Conservation (phyloP, 2,888 invertebrate genomes). For the Leucophenga montana region DNA sequence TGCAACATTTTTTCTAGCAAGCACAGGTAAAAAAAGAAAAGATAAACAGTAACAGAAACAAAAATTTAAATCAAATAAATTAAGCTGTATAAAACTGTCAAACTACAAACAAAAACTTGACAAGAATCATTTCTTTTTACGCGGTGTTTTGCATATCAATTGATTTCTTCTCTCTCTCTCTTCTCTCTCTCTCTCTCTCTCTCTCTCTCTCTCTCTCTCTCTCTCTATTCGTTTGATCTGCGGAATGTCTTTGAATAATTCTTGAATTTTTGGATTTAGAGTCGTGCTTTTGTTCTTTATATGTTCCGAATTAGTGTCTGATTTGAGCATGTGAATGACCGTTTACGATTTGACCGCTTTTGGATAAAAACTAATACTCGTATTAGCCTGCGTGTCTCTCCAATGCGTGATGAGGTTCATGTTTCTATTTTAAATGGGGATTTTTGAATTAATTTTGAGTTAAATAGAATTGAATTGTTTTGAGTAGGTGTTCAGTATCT, state of each 20-base stretch:
- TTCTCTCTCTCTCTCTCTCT: neutral
- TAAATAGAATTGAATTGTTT: too few species aligned
- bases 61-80: too few species aligned
- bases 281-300: too few species aligned
- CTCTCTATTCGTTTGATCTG: neutral
- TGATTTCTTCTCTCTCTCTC: conserved; percentile 41
- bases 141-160: conserved; percentile 45
- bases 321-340: conserved; percentile 7
- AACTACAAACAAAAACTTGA: neutral
- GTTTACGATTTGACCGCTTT: neutral
- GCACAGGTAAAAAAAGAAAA: too few species aligned
- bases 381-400: too few species aligned
- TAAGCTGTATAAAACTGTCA: neutral
- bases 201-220: neutral
- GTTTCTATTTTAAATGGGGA: too few species aligned
- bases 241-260: neutral
- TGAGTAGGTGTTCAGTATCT: neutral
- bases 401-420: too few species aligned
- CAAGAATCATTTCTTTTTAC: neutral
- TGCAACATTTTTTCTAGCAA: too few species aligned
- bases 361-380: too few species aligned
- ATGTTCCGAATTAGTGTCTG: too few species aligned
- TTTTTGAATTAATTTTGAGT: too few species aligned
- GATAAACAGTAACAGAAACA: too few species aligned
- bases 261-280: neutral